A percentile compares a stretch with the other conserved stretches of the same genome.
These are phyloP conservation scores for Brachylomia viminalis DNA, from an alignment of 2,888 invertebrate species.

Conservation along the genomic window DNA sequence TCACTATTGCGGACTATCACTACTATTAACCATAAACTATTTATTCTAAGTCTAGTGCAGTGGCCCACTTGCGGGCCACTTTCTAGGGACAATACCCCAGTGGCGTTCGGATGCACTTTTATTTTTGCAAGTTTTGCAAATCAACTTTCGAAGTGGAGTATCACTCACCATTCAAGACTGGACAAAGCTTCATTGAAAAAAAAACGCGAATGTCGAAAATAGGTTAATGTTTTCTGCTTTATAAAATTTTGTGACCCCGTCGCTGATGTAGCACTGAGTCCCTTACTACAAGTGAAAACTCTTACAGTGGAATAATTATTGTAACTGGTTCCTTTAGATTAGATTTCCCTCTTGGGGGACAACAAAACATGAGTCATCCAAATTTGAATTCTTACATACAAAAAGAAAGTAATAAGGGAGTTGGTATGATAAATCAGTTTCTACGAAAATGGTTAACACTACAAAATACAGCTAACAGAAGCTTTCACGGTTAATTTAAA, in stretches of 20 bases:
- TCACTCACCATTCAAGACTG: neutral
- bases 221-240: neutral
- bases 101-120: neutral
- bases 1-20: slow-evolving; percentile 37
- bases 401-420: neutral
- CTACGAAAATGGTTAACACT: neutral
- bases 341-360: neutral
- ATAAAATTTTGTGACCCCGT: neutral
- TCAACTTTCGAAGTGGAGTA: neutral
- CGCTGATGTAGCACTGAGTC: neutral
- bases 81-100: slow-evolving; percentile 70
- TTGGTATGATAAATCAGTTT: neutral
- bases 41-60: slow-evolving; percentile 63
- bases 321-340: neutral
- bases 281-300: neutral
- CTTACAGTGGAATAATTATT: neutral
- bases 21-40: slow-evolving; percentile 63
- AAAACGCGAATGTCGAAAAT: neutral
- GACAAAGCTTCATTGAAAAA: neutral
- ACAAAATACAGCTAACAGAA: neutral
- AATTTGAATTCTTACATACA: neutral
- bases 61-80: slow-evolving; percentile 69
- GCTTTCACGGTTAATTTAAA: neutral
- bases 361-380: neutral
- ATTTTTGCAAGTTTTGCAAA: neutral